Conservation (phyloP, 2,888 invertebrate species). For the Agrilus biguttatus region DNA sequence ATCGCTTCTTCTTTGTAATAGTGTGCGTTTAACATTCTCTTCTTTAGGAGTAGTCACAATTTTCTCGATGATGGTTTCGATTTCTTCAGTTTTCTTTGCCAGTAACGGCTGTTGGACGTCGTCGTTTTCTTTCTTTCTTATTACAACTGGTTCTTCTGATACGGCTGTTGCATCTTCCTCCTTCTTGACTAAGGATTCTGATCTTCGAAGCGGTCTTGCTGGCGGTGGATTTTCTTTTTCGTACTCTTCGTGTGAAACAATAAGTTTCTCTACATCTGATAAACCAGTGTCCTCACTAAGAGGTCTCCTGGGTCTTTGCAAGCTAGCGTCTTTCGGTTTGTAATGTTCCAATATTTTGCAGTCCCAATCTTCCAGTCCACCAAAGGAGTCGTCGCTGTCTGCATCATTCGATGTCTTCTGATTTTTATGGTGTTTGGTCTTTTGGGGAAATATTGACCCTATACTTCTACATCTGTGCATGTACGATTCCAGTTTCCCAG, state of each 20-base stretch:
- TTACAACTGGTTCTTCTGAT: neutral
- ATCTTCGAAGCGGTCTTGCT: constrained; percentile 19
- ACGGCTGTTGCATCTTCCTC: constrained; percentile 1
- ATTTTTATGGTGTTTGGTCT: constrained; percentile 27
- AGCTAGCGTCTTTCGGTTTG: constrained; percentile 29
- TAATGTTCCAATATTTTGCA: constrained; percentile 33
- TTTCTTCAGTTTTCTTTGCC: constrained; percentile 4
- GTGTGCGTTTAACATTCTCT: no score
- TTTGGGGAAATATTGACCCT: constrained; percentile 32
- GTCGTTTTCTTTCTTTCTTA: no score
- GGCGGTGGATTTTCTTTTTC: constrained; percentile 14
- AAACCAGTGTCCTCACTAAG: constrained; percentile 17
- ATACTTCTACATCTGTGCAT: constrained; percentile 33
- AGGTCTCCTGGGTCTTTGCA: constrained; percentile 21
- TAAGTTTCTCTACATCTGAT: constrained; percentile 23
- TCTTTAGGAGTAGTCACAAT: constrained; percentile 5
- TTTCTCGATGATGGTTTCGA: constrained; percentile 2
- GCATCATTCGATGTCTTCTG: constrained; percentile 24
- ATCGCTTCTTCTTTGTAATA: no score
- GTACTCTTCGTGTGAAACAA: constrained; percentile 19
- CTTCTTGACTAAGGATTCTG: constrained; percentile 24
- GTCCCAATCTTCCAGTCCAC: constrained; percentile 36
- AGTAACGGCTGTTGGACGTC: neutral
- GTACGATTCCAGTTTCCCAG: constrained; percentile 31
- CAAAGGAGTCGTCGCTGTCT: constrained; percentile 34